Evolutionary conservation across 2,797 vertebrate genomes (phyloP).

Genomic region (Channa striata): DNA sequence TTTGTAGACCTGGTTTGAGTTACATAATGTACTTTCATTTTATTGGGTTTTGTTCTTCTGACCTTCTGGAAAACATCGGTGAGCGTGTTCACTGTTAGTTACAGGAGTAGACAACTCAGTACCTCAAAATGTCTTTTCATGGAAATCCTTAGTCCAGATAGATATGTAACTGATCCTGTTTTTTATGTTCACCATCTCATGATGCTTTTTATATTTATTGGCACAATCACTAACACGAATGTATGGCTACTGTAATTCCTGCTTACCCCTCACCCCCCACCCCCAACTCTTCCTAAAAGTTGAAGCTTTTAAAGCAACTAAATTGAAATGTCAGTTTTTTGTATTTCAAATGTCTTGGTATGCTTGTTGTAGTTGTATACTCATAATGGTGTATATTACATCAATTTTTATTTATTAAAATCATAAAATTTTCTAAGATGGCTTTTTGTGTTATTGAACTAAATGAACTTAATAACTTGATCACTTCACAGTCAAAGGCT

Average conservation of each 20-base stretch:
- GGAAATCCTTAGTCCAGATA: slow-evolving; percentile 51
- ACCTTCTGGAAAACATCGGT: slow-evolving; percentile 44
- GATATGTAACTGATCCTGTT: slow-evolving; percentile 29
- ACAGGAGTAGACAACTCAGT: slow-evolving; percentile 76
- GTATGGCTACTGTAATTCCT: slow-evolving; percentile 76
- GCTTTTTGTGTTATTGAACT: slow-evolving; percentile 53
- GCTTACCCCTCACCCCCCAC: slow-evolving; percentile 48
- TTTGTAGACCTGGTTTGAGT: slow-evolving; percentile 43
- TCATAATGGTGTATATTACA: slow-evolving; percentile 86
- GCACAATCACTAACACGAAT: slow-evolving; percentile 80
- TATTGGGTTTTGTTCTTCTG: slow-evolving; percentile 10
- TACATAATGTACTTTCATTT: slow-evolving; percentile 34
- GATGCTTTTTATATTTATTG: slow-evolving; percentile 75
- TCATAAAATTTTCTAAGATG: slow-evolving; percentile 79
- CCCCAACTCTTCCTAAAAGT: slow-evolving; percentile 60
- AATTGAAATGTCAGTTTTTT: slow-evolving; percentile 76
- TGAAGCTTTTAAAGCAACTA: slow-evolving; percentile 71
- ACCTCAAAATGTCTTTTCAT: slow-evolving; percentile 72
- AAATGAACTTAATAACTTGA: background rate
- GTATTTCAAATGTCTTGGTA: slow-evolving; percentile 81
- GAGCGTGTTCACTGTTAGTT: slow-evolving; percentile 60
- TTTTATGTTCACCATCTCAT: slow-evolving; percentile 57
- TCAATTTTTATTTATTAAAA: slow-evolving; percentile 83
- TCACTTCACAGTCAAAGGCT: too few species aligned
- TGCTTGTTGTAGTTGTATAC: slow-evolving; percentile 83